A percentile compares a stretch with the other conserved stretches of the same genome.
Evolutionary conservation across 2,113 vertebrate genomes (phyloP).

Genomic region (Mohoua ochrocephala): DNA sequence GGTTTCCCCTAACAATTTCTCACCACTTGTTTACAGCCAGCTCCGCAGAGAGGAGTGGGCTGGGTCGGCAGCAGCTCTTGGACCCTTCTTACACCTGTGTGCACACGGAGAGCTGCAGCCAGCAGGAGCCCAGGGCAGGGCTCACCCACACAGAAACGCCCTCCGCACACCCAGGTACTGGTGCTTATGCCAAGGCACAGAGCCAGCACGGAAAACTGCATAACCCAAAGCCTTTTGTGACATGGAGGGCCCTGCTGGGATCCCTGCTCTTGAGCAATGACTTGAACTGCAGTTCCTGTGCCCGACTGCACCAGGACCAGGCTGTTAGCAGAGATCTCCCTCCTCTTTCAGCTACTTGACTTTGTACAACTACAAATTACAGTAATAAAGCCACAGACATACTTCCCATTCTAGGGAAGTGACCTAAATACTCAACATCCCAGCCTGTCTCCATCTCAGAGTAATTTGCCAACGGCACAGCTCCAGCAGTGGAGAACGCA

Average conservation of each 20-base stretch:
- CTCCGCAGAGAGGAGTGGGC: accelerated
- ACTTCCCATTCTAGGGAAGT: not conserved
- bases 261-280: not conserved
- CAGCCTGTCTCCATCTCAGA: not conserved
- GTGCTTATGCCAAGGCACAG: not conserved
- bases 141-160: accelerated
- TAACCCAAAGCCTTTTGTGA: not conserved
- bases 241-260: not conserved
- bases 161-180: not conserved
- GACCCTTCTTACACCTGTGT: accelerated
- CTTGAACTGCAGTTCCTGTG: not conserved
- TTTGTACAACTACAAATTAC: not conserved
- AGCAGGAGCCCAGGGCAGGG: not conserved
- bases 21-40: not conserved
- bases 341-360: not conserved
- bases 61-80: not conserved
- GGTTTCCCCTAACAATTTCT: not conserved
- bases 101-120: accelerated
- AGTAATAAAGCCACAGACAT: not conserved
- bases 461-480: not conserved
- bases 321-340: not conserved
- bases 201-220: not conserved
- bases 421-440: not conserved
- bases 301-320: accelerated
- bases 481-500: not conserved